Conservation (phyloP, 2,888 invertebrate genomes). For the Odontocolon sp. region DNA sequence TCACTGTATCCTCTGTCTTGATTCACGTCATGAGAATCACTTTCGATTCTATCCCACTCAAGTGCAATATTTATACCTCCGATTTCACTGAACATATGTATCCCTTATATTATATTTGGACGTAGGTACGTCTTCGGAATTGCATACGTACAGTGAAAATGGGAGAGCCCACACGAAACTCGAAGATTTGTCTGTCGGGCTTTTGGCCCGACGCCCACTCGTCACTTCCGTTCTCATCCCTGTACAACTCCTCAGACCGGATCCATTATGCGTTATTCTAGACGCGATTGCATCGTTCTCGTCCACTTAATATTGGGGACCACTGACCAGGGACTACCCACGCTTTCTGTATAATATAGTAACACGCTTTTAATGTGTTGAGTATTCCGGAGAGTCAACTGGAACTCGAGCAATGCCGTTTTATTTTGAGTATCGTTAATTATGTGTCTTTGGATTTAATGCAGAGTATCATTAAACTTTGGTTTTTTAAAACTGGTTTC, state of each 20-base stretch:
- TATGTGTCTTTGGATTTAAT: no score
- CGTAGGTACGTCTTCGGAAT: neutral
- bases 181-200: conserved; percentile 25
- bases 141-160: neutral
- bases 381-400: no score
- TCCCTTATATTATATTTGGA: neutral
- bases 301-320: conserved; percentile 1
- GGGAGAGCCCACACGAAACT: conserved; percentile 17
- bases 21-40: no score
- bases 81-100: conserved; percentile 38
- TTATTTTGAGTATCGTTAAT: no score
- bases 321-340: conserved; percentile 12
- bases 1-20: no score
- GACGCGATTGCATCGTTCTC: conserved; percentile 23
- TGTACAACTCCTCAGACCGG: conserved; percentile 24
- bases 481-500: no score
- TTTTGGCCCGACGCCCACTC: conserved; percentile 53
- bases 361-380: conserved; percentile 7
- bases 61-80: no score
- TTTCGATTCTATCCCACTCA: neutral
- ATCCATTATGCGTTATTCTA: conserved; percentile 5
- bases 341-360: neutral
- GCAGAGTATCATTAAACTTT: no score
- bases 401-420: no score
- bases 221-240: conserved; percentile 49